A percentile compares a stretch with the other conserved stretches of the same genome.
phyloP scores from a whole-genome alignment of 2,113 vertebrate genomes.

The Zapornia atra region DNA sequence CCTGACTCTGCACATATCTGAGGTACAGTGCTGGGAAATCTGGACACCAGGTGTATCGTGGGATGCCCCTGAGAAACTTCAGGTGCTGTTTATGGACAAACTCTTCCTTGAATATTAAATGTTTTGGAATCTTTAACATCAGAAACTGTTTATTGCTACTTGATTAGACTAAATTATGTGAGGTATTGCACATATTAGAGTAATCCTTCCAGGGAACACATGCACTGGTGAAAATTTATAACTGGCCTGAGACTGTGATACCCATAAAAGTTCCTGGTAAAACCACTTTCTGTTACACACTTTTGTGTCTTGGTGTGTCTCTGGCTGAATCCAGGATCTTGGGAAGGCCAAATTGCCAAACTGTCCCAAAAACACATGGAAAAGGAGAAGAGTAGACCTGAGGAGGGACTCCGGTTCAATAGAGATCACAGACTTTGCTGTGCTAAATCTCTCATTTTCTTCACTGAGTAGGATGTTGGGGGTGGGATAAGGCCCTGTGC shows the following conservation, averaged over 20 bases:
- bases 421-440: not conserved
- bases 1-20: accelerated
- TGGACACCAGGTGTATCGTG: accelerated
- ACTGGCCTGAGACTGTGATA: not conserved
- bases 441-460: not conserved
- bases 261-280: not conserved
- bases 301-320: not conserved
- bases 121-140: not conserved
- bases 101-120: not conserved
- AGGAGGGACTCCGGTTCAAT: not conserved
- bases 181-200: too few relatives aligned
- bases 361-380: not conserved
- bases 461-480: not conserved
- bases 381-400: not conserved
- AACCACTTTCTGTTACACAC: not conserved
- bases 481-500: not conserved
- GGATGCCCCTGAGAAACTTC: not conserved
- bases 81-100: not conserved
- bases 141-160: too few relatives aligned
- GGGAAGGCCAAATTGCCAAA: not conserved
- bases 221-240: too few relatives aligned
- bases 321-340: not conserved
- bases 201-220: not conserved
- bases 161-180: too few relatives aligned
- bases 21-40: not conserved